Evolutionary conservation across 2,797 vertebrate genomes (phyloP), one percentile per base, ranked within the genome.

Genomic region (Momotus momota): DNA sequence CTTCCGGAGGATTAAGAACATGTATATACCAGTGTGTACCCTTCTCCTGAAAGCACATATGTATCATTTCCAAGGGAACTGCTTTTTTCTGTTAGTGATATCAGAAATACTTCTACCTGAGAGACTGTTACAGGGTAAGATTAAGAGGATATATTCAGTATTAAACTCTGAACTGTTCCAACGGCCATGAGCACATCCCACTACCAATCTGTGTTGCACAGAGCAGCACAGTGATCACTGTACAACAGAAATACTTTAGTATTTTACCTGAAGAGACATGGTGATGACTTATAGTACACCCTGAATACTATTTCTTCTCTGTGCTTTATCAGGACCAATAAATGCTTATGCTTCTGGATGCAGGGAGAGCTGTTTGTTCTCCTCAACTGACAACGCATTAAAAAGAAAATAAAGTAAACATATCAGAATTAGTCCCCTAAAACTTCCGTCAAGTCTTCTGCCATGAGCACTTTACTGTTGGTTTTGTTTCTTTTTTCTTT

Each of bases 391-490:
- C 97, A 98, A 95, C 90, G 96, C 96, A 97, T 98, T 98, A 97
- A 97, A 97, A 97, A 97, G 94, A 98, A 97, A 98, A 97, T 97
- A 98, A 98, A 98, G 97, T 96, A 97, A 97, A 97, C 96, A 94
- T 94, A 97, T 97, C 95, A 94, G 95, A 97, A 97, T 97, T 96
- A 97, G 97, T 95, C 74, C 80, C 95, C 94, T 88, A 95, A 94
- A 97, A 97, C 90, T 94, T 98, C 96, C 95, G 96, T 97, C 97
- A 97, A 94, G 85, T 67, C 92, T 95, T 97, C 93, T 94, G 86
- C 97, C 90, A 72, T 40, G 81, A 94, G 87, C 81, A 91, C 88
- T 94, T 95, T 84, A 77, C 81, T 93, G 86, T 60, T 89, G 73
- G 22, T 81, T 95, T 84, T 91, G 55, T 38, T 45, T 46, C 93